Conservation (phyloP, 2,113 vertebrate genomes). For the Lepisosteus osseus region DNA sequence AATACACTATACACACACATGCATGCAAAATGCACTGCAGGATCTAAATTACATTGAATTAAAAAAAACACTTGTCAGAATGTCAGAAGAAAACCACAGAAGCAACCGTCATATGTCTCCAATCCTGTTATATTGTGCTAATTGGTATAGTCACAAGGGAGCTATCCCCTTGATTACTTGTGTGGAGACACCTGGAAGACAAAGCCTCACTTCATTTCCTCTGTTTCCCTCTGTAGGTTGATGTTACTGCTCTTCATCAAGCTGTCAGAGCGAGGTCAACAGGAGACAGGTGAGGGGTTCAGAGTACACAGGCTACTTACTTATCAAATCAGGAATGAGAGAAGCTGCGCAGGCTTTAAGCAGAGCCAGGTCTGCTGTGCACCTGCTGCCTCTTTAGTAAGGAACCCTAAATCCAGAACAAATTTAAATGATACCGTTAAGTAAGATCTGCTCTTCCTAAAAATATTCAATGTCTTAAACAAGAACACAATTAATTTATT, state of each 20-base stretch:
- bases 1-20: too few relatives aligned
- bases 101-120: not conserved
- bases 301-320: not conserved
- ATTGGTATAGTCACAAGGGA: slow-evolving; percentile 1
- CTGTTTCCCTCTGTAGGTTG: not conserved
- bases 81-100: not conserved
- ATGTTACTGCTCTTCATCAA: not conserved
- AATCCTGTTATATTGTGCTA: not conserved
- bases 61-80: too few relatives aligned
- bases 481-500: too few relatives aligned
- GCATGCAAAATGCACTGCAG: too few relatives aligned
- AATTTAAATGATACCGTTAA: too few relatives aligned
- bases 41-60: too few relatives aligned
- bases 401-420: too few relatives aligned
- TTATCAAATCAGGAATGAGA: not conserved
- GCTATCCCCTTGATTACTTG: not conserved
- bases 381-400: not conserved
- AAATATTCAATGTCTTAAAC: too few relatives aligned
- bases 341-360: not conserved
- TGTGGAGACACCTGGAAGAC: not conserved
- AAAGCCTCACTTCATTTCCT: not conserved
- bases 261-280: not conserved
- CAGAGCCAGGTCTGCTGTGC: not conserved
- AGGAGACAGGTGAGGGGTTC: not conserved
- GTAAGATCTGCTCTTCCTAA: too few relatives aligned